These are phyloP conservation scores for Tauraco hartlaubi DNA, from an alignment of 2,797 vertebrate species.

Conservation along the genomic window DNA sequence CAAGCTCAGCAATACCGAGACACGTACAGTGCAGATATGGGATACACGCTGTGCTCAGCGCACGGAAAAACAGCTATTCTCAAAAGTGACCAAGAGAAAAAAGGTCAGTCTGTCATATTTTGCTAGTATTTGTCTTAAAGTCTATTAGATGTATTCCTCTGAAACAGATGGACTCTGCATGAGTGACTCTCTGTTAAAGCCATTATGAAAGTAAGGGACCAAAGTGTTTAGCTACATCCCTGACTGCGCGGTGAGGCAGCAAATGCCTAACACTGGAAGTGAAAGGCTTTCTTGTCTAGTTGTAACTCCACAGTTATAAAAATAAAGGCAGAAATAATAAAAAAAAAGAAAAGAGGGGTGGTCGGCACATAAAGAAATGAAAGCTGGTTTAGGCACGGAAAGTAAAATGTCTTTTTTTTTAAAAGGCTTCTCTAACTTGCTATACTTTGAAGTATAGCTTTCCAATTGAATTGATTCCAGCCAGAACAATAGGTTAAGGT, in stretches of 20 bases:
- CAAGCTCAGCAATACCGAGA: background rate
- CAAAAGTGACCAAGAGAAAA: slow-evolving; percentile 6
- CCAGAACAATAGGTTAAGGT: background rate
- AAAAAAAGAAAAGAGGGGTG: background rate
- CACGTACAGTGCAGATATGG: background rate
- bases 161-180: background rate
- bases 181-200: background rate
- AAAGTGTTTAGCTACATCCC: background rate
- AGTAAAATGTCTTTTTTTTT: background rate
- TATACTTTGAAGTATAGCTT: background rate
- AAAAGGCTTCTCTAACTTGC: background rate
- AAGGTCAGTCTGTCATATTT: slow-evolving; percentile 41
- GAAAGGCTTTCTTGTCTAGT: background rate
- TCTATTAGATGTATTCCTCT: background rate
- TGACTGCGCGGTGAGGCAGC: background rate
- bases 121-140: background rate
- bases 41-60: background rate
- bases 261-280: background rate
- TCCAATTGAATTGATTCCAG: background rate
- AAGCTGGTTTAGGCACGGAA: background rate
- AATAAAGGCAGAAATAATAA: background rate
- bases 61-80: background rate
- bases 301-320: background rate
- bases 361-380: background rate
- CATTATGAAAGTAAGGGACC: background rate